A percentile compares a stretch with the other conserved stretches of the same genome.
Evolutionary conservation across 2,888 invertebrate genomes (phyloP).

Genomic region (Lissonota sp.): DNA sequence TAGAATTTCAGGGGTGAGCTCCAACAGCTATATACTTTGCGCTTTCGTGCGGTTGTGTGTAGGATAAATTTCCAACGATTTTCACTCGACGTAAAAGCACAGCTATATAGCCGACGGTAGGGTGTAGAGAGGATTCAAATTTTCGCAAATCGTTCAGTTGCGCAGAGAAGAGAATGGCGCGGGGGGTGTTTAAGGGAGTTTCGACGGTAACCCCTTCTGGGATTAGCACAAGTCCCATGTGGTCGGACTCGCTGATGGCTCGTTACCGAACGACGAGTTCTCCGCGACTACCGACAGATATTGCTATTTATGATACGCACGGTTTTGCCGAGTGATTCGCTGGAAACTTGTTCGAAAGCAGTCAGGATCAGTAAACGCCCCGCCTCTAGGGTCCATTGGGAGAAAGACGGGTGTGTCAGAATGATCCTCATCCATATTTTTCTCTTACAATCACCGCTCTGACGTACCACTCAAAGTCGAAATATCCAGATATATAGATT

Average conservation of each 20-base stretch:
- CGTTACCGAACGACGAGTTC: slow-evolving; percentile 79
- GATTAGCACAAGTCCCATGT: slow-evolving; percentile 82
- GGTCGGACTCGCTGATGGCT: slow-evolving; percentile 81
- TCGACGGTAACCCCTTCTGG: slow-evolving; percentile 76
- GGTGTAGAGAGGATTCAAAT: slow-evolving; percentile 74
- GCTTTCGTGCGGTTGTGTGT: slow-evolving; percentile 8
- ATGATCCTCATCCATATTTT: slow-evolving; percentile 12
- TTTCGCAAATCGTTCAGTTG: slow-evolving; percentile 78
- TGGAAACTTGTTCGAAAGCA: slow-evolving; percentile 47
- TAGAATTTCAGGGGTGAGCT: slow-evolving; percentile 47
- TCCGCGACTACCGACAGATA: slow-evolving; percentile 82
- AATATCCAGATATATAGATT: neutral
- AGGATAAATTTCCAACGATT: slow-evolving; percentile 46
- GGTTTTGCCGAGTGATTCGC: slow-evolving; percentile 67
- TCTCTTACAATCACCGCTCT: neutral
- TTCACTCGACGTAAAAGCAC: slow-evolving; percentile 50
- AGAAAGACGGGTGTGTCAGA: slow-evolving; percentile 45
- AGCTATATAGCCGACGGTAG: slow-evolving; percentile 7
- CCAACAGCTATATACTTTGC: slow-evolving; percentile 23
- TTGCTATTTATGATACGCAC: slow-evolving; percentile 79
- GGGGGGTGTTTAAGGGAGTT: slow-evolving; percentile 33
- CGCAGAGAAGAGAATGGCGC: slow-evolving; percentile 29
- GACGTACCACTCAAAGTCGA: neutral
- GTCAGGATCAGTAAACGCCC: slow-evolving; percentile 49
- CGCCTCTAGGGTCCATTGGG: slow-evolving; percentile 26